These are phyloP conservation scores for Caerostris darwini DNA, from an alignment of 1,140 invertebrate genomes.

Conservation along the genomic window DNA sequence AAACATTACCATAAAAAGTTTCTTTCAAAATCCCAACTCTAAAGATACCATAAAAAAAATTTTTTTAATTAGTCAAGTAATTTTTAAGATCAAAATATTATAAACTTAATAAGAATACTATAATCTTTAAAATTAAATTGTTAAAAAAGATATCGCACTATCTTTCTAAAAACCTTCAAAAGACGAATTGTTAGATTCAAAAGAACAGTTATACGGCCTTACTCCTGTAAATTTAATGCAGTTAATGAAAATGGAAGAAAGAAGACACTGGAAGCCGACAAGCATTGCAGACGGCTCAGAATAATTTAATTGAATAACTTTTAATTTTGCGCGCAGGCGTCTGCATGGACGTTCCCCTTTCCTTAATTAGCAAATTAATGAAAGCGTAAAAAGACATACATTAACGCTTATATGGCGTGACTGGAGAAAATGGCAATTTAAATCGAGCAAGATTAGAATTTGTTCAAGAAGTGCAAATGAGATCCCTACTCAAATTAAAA, in stretches of 20 bases:
- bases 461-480: neutral
- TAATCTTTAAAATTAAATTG: no score
- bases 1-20: no score
- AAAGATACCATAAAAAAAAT: no score
- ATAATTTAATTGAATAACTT: slow-evolving; percentile 27
- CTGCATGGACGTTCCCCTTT: neutral
- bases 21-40: no score
- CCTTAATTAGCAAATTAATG: slow-evolving; percentile 1
- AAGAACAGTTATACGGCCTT: neutral
- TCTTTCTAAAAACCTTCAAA: no score
- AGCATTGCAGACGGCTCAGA: neutral
- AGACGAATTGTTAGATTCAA: no score
- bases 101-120: no score
- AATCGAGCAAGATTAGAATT: slow-evolving; percentile 7
- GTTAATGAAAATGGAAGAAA: neutral
- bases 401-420: neutral
- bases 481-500: slow-evolving; percentile 9
- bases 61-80: no score
- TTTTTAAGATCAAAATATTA: no score
- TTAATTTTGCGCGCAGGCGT: neutral
- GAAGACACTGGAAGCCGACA: neutral
- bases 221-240: neutral
- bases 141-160: no score
- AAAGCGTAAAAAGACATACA: slow-evolving; percentile 29
- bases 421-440: neutral